Evolutionary conservation across 2,797 vertebrate species (phyloP).

Genomic region (Labeo calbasu): DNA sequence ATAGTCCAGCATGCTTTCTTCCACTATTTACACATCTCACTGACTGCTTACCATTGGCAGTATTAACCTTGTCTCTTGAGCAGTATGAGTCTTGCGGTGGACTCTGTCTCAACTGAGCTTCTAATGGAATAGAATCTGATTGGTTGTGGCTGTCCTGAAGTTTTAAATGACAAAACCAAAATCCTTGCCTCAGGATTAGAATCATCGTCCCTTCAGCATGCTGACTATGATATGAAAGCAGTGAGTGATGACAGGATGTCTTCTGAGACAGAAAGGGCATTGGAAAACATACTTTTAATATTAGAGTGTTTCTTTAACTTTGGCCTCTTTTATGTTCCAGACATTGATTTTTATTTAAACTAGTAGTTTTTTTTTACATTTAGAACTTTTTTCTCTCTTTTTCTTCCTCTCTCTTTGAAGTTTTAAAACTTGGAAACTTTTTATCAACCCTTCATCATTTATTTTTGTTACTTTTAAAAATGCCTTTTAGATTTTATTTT

Average conservation of each 20-base stretch:
- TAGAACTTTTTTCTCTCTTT: neutral
- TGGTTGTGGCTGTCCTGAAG: constrained; percentile 32
- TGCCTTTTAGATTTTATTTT: neutral
- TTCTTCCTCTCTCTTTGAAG: neutral
- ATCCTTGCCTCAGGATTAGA: constrained; percentile 31
- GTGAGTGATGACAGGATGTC: constrained; percentile 27
- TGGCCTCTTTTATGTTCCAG: constrained; percentile 9
- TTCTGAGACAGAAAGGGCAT: constrained; percentile 27
- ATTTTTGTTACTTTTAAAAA: neutral
- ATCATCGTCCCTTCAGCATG: constrained; percentile 23
- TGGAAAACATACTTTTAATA: constrained; percentile 23
- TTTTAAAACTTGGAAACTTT: constrained; percentile 4
- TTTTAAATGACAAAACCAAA: constrained; percentile 34
- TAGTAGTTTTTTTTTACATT: neutral
- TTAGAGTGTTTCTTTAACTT: neutral
- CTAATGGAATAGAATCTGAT: constrained; percentile 30
- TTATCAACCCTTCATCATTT: neutral
- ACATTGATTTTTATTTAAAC: constrained; percentile 14
- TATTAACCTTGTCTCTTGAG: constrained; percentile 18
- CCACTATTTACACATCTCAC: constrained; percentile 8
- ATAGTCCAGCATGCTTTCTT: neutral
- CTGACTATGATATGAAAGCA: constrained; percentile 39
- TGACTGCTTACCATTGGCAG: constrained; percentile 23
- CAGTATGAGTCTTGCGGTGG: constrained; percentile 8
- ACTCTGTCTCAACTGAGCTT: constrained; percentile 4